Conservation (phyloP, 2,113 vertebrate genomes). For the Protobothrops flavoviridis region DNA sequence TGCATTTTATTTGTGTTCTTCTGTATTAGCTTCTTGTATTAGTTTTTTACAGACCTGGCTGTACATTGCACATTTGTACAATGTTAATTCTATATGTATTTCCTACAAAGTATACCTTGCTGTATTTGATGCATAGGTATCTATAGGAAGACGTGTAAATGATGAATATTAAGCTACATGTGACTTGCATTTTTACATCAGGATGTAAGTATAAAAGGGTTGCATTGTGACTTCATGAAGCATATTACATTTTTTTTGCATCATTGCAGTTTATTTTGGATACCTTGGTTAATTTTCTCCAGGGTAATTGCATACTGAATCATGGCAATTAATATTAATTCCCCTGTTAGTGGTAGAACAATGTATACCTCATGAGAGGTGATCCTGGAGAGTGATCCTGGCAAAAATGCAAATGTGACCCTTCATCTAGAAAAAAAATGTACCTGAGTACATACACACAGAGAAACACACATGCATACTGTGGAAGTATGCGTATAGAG, state of each 20-base stretch:
- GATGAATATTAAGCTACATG: neutral
- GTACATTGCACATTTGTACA: neutral
- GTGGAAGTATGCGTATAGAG: neutral
- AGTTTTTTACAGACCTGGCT: neutral
- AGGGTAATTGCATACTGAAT: neutral
- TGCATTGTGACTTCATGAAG: neutral
- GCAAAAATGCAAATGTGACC: neutral
- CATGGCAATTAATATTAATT: neutral
- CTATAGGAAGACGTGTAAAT: neutral
- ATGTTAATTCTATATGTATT: neutral
- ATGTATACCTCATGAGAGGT: neutral
- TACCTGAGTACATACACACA: neutral
- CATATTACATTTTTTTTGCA: neutral
- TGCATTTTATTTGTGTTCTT: neutral
- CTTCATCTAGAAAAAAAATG: neutral
- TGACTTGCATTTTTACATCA: neutral
- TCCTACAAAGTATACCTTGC: neutral
- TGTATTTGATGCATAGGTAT: neutral
- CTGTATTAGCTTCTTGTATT: neutral
- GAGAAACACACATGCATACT: neutral
- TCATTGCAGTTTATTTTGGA: neutral
- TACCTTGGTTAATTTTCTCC: neutral
- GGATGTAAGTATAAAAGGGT: neutral
- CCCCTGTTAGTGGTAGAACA: neutral
- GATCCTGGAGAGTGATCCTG: neutral